phyloP scores from a whole-genome alignment of 2,888 invertebrate genomes.

The Germaria angustata region DNA sequence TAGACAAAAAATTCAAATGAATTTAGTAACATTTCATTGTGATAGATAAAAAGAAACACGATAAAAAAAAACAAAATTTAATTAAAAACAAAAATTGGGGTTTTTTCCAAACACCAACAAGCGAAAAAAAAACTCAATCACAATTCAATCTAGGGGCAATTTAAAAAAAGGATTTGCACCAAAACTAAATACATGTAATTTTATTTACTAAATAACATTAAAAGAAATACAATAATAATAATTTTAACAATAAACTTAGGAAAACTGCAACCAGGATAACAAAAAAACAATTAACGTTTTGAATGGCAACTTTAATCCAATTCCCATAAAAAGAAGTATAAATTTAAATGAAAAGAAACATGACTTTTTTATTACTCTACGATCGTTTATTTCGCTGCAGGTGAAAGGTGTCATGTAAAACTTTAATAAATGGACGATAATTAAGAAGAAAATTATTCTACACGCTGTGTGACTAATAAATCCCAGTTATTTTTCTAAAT shows the following conservation, averaged over 20 bases:
- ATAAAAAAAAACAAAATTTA: conserved; percentile 30
- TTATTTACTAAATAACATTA: not conserved
- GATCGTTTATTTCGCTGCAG: not conserved
- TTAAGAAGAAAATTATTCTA: conserved; percentile 36
- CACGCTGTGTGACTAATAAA: too few species aligned
- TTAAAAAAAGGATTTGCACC: not conserved
- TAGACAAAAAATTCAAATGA: conserved; percentile 16
- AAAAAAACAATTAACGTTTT: not conserved
- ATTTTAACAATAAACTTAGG: not conserved
- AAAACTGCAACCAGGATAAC: not conserved
- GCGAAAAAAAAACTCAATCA: not conserved
- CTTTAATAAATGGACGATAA: conserved; percentile 20
- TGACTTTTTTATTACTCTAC: not conserved
- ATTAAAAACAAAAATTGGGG: conserved; percentile 41
- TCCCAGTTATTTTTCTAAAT: not conserved
- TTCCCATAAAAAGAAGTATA: not conserved
- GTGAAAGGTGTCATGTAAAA: conserved; percentile 55
- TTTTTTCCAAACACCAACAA: not conserved
- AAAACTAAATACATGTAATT: not conserved
- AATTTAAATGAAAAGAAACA: not conserved
- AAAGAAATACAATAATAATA: not conserved
- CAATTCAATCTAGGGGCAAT: not conserved
- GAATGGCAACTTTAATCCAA: not conserved
- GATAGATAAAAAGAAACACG: conserved; percentile 5
- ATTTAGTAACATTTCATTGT: conserved; percentile 34